Base-by-base conservation (phyloP, 2,888 invertebrate species). In the Gryllus longicercus region DNA sequence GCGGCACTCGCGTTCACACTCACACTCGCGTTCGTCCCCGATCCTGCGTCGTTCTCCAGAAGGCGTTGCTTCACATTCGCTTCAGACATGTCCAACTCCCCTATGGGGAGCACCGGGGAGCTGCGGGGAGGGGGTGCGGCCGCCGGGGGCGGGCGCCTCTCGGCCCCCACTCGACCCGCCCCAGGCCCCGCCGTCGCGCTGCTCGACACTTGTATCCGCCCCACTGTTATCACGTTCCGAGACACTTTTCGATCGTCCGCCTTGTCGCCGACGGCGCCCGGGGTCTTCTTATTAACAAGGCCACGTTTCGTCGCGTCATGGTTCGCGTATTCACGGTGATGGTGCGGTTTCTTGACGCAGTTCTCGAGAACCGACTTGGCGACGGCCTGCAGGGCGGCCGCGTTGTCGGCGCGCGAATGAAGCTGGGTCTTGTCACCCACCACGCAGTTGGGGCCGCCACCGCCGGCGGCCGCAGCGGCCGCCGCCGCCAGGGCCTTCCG, bases 61-160 rank as follows among this genome's bases (percentile, higher is more conserved):
- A 91, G 84, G 81, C 90, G 88, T 84, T 91, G 90, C 83, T 91
- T 91, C 79, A 91, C 89, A 84, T 90, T 90, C 51, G 90, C 90
- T 84, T 91, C 90, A 0, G 86, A 87, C 77, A 88, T 86, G 81
- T 87, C 89, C 83, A 87, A 87, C 83, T 88, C 89, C 78, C 88
- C 88, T 82, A 86, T 88, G 81, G 86, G 88, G 83, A 87, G 85
- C 83, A 82, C 78, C 50, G 80, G 51, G 4, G 77, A 49, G 16
- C 14, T 77, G 23, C 23, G 23, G 12, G 49, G 18, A 63, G 63
- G 63, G 3, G 63, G 63, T 14, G 63, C 63, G 11, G 23, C 18
- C 16, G 23, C n/a, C 14, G 23, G 23, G 5, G 38, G 51, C 18
- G 25, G 38, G 4, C 14, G 16, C 14, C 63, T 14, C 38, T 38